Evolutionary conservation across 2,888 invertebrate genomes (phyloP).

Genomic region (Synergus itoensis): DNA sequence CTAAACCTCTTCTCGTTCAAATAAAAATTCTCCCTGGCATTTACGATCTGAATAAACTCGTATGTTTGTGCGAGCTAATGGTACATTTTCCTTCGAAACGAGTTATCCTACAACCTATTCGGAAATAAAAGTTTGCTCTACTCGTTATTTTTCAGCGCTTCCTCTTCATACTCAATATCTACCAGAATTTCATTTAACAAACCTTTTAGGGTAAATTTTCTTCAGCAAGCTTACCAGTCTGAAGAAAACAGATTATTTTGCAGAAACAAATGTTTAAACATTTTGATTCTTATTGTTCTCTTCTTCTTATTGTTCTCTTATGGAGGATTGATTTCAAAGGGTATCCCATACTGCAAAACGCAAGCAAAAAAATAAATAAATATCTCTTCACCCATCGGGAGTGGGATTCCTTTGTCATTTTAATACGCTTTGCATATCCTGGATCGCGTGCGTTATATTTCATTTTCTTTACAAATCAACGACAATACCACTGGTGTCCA

Average conservation of each 20-base stretch:
- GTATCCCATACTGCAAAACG: not conserved
- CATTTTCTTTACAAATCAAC: conserved; percentile 37
- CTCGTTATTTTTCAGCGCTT: not conserved
- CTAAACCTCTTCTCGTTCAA: not conserved
- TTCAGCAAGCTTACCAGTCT: not conserved
- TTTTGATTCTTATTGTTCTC: not conserved
- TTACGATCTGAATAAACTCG: not conserved
- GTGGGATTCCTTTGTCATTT: conserved; percentile 16
- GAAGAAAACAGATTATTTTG: not conserved
- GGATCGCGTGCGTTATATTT: conserved; percentile 28
- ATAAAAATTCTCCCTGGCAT: not conserved
- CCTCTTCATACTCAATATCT: not conserved
- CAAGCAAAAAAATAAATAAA: not conserved
- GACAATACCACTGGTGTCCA: conserved; percentile 34
- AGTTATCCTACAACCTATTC: not conserved
- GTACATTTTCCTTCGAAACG: not conserved
- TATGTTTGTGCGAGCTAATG: conserved; percentile 2
- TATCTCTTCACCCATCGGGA: conserved; percentile 15
- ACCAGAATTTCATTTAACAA: not conserved
- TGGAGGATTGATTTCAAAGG: not conserved
- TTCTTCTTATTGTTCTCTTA: not conserved
- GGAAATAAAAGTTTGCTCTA: not conserved
- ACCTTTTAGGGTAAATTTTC: not conserved
- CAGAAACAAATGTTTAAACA: not conserved
- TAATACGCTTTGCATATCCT: conserved; percentile 11